A percentile compares a stretch with the other conserved stretches of the same genome.
phyloP scores from a whole-genome alignment of 2,113 vertebrate genomes.

The Acanthisitta chloris region DNA sequence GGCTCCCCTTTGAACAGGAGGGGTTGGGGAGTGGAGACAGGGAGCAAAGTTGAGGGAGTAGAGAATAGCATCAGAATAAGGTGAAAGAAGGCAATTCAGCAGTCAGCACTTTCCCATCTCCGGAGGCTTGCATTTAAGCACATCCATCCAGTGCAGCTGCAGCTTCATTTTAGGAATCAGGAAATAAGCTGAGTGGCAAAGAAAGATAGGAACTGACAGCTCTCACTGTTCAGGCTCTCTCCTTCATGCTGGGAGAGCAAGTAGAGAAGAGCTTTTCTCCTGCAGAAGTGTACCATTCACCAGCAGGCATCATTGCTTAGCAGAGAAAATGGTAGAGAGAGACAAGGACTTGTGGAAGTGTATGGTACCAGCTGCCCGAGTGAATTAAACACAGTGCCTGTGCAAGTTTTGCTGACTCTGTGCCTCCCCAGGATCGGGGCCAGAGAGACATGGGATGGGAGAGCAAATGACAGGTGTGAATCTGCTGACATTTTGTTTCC shows the following conservation, averaged over 20 bases:
- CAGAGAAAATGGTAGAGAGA: background rate
- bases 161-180: slow-evolving; percentile 65
- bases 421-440: accelerated
- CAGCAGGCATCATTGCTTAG: background rate
- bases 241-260: slow-evolving; percentile 9
- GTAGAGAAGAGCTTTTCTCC: slow-evolving; percentile 47
- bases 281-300: background rate
- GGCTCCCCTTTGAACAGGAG: background rate
- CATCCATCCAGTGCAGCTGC: slow-evolving; percentile 60
- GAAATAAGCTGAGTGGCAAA: slow-evolving; percentile 64
- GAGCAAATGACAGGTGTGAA: slow-evolving; percentile 25
- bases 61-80: slow-evolving; percentile 7
- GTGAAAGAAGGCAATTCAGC: slow-evolving; percentile 49
- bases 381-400: background rate
- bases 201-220: slow-evolving; percentile 58
- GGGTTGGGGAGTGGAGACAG: background rate
- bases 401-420: background rate
- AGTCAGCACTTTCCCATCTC: slow-evolving; percentile 60
- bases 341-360: slow-evolving; percentile 1
- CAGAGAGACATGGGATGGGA: background rate
- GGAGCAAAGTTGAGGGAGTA: background rate
- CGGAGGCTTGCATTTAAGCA: slow-evolving; percentile 48
- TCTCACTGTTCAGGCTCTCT: slow-evolving; percentile 40
- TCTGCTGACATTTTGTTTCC: slow-evolving; percentile 52
- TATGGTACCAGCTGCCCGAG: background rate